Evolutionary conservation across 2,888 invertebrate species (phyloP), one percentile per base, ranked within the genome.

Genomic region (Eubasilissa splendida): DNA sequence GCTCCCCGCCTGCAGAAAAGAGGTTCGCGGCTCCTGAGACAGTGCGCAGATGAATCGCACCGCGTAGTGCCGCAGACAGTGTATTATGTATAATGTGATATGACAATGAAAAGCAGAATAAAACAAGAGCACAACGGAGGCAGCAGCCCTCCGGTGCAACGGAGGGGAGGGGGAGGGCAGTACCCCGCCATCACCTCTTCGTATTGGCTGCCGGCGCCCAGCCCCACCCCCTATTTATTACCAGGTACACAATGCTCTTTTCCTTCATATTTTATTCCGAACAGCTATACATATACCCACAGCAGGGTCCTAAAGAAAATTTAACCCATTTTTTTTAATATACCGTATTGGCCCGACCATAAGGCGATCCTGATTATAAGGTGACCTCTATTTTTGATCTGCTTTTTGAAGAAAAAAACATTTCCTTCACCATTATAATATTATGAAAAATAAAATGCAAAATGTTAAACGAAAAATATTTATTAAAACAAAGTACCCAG

Each of bases 181-280:
- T 96, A 96, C 91, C 95, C 95, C 87, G 92, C 95, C 86, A 95
- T 95, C 91, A 94, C 94, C 89, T 93, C 95, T 88, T 94, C 95
- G 87, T 95, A 96, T 90, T 96, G 95, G 95, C 93, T 95, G 86
- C 95, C 95, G 85, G 94, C 95, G 86, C 93, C 95, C 84, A 94
- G 93, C 89, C 94, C 94, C 85, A 94, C 94, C 87, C 95, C 95
- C 86, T 95, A 96, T 90, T 93, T 95, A 88, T 92, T 95, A 89
- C 96, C 96, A 95, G 96, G 96, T 96, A 93, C 83, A 42, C 68
- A 33, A 31, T n/a, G 11, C 0, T 58, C 58, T n/a, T 58, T 42
- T 42, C 42, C 42, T 42, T 42, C 42, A 7, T 42, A 42, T 42
- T 42, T 42, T 7, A n/a, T 42, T 42, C 42, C 42, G 42, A 42